These are phyloP conservation scores for Onychomys arenicola DNA, from an alignment of 2,797 vertebrate genomes.

Conservation along the genomic window DNA sequence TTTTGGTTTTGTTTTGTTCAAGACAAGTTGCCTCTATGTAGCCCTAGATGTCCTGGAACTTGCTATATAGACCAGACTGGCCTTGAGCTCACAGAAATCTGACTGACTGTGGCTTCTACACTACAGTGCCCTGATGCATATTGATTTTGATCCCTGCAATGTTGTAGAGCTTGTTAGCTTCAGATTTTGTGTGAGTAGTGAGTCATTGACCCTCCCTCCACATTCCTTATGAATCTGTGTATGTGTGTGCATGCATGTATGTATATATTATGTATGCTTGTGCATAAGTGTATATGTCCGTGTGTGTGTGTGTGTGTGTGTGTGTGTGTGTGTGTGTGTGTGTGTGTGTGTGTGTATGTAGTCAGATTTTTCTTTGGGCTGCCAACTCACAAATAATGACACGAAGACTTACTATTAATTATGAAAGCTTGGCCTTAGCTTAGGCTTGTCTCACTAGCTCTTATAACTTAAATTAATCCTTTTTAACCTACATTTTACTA, in stretches of 20 bases:
- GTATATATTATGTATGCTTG: not conserved
- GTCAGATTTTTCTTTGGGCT: no score
- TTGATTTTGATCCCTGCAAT: not conserved
- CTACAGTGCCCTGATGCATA: not conserved
- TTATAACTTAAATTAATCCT: no score
- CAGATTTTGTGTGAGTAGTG: not conserved
- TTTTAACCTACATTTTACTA: not conserved
- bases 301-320: not conserved
- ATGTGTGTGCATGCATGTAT: not conserved
- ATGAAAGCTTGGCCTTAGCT: no score
- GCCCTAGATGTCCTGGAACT: not conserved
- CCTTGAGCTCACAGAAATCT: not conserved
- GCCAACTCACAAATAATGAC: no score
- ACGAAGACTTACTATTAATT: no score
- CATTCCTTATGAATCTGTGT: not conserved
- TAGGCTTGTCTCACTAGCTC: no score
- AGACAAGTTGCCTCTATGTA: not conserved
- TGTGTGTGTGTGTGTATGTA: not conserved
- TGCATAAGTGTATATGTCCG: not conserved
- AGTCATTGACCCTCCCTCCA: not conserved
- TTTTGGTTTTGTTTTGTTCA: not conserved
- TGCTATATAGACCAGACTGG: not conserved
- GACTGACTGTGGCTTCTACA: not conserved
- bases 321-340: no score
- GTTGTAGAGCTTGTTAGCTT: constrained; percentile 31